Evolutionary conservation across 2,888 invertebrate genomes (phyloP).

Genomic region (Hydroisotoma schaefferi): DNA sequence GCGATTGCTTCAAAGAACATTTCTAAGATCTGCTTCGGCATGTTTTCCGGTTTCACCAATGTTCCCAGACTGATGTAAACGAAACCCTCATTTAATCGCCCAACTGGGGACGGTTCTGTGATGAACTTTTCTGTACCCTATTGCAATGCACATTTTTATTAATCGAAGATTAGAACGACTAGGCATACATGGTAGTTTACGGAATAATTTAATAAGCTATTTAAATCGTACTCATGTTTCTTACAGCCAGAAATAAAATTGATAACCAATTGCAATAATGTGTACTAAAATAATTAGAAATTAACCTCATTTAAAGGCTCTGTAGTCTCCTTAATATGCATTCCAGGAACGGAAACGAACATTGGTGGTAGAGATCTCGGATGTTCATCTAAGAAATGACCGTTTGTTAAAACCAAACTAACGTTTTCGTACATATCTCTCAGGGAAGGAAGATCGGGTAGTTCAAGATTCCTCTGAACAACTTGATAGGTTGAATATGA

Average conservation of each 20-base stretch:
- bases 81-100: slow-evolving; percentile 36
- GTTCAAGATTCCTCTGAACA: background rate
- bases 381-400: slow-evolving; percentile 20
- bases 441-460: slow-evolving; percentile 11
- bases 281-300: too few species aligned
- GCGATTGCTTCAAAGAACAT: slow-evolving; percentile 32
- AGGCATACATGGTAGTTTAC: too few species aligned
- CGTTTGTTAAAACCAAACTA: slow-evolving; percentile 19
- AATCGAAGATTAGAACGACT: too few species aligned
- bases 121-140: slow-evolving; percentile 27
- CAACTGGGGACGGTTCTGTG: slow-evolving; percentile 7
- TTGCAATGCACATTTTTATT: too few species aligned
- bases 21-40: slow-evolving; percentile 19
- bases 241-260: too few species aligned
- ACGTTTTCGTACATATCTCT: slow-evolving; percentile 15
- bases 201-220: too few species aligned
- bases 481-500: background rate
- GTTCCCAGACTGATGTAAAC: slow-evolving; percentile 43
- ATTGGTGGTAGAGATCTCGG: slow-evolving; percentile 20
- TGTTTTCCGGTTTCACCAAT: slow-evolving; percentile 13
- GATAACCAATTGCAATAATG: too few species aligned
- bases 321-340: slow-evolving; percentile 1
- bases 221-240: too few species aligned
- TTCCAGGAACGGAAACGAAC: slow-evolving; percentile 14
- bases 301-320: background rate